These are phyloP conservation scores for Apis dorsata DNA, from an alignment of 1,140 invertebrate species.

Conservation along the genomic window DNA sequence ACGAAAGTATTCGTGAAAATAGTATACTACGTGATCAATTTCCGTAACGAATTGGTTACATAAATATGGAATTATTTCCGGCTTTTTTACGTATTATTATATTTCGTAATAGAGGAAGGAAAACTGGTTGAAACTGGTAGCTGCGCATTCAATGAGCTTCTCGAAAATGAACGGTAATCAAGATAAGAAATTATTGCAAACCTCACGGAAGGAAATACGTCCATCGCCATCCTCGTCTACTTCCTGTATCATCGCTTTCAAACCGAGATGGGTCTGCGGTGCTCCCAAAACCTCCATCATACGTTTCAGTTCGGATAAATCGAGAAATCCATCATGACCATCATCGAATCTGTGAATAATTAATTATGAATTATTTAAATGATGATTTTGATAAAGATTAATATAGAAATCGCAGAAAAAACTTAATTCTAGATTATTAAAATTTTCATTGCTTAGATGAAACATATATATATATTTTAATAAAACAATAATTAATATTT, in stretches of 20 bases:
- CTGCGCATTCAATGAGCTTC: background rate
- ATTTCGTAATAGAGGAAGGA: background rate
- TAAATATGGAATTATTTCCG: conserved; percentile 16
- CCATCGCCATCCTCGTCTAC: conserved; percentile 95
- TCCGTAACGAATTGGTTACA: conserved; percentile 1
- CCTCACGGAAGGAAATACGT: conserved; percentile 94
- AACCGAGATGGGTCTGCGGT: conserved; percentile 95
- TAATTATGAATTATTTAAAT: background rate
- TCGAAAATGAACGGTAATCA: conserved; percentile 23
- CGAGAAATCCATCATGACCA: conserved; percentile 92
- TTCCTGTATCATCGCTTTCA: conserved; percentile 97
- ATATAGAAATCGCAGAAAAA: background rate
- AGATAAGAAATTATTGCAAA: conserved; percentile 66
- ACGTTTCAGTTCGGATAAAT: conserved; percentile 92
- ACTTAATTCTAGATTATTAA: too few relatives aligned
- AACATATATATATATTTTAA: too few relatives aligned
- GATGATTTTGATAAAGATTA: too few relatives aligned
- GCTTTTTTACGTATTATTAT: background rate
- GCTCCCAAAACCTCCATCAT: conserved; percentile 98
- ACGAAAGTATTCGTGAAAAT: conserved; percentile 14
- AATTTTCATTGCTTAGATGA: too few relatives aligned
- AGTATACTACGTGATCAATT: background rate
- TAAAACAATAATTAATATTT: too few relatives aligned
- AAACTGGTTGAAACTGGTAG: background rate
- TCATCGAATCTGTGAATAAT: conserved; percentile 90